Conservation (phyloP, 2,888 invertebrate genomes). For the Erebia epiphron region DNA sequence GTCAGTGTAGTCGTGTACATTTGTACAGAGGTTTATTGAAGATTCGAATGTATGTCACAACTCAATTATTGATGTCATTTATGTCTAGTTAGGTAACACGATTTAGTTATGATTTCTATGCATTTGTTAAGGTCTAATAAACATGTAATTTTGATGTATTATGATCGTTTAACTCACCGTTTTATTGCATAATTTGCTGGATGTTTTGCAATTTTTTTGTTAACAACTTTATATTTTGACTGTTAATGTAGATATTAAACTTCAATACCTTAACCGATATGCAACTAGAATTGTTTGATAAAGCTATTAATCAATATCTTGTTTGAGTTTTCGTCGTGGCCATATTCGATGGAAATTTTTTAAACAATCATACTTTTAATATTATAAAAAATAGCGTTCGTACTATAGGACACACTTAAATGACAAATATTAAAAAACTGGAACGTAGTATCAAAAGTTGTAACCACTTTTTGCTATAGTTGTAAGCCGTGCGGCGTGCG, state of each 20-base stretch:
- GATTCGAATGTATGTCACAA: slow-evolving; percentile 35
- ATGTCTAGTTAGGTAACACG: slow-evolving; percentile 31
- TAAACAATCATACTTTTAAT: neutral
- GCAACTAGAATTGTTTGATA: neutral
- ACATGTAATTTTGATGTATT: slow-evolving; percentile 24
- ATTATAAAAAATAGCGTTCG: too few species aligned
- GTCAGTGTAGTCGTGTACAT: too few species aligned
- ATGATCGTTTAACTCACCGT: slow-evolving; percentile 18
- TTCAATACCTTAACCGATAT: slow-evolving; percentile 1
- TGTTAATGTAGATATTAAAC: neutral
- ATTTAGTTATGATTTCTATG: slow-evolving; percentile 27
- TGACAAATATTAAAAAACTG: too few species aligned
- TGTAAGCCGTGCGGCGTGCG: too few species aligned
- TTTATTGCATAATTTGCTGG: slow-evolving; percentile 12
- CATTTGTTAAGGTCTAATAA: slow-evolving; percentile 25
- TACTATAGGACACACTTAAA: too few species aligned
- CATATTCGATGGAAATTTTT: neutral
- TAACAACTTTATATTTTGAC: neutral
- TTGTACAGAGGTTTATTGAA: slow-evolving; percentile 23
- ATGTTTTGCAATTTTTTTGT: slow-evolving; percentile 3
- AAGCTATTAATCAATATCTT: neutral
- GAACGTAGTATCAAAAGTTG: too few species aligned
- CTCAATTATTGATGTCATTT: slow-evolving; percentile 37
- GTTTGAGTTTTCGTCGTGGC: neutral
- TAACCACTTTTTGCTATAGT: too few species aligned